Conservation (phyloP, 2,113 vertebrate genomes). For the Kryptolebias marmoratus region DNA sequence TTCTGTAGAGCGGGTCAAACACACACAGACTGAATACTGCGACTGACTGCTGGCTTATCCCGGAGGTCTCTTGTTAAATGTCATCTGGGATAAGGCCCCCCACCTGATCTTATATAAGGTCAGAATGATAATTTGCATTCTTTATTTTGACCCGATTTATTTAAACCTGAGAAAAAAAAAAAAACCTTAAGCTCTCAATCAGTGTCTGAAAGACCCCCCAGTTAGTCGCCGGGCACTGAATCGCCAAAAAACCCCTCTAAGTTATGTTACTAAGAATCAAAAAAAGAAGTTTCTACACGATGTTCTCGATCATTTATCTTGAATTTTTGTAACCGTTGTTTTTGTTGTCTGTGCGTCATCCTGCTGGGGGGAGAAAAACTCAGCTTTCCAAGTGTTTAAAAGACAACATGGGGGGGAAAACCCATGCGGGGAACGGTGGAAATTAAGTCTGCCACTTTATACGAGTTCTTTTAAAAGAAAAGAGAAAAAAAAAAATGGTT, state of each 20-base stretch:
- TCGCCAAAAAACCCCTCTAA: conserved; percentile 17
- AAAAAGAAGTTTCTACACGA: conserved; percentile 29
- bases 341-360: conserved; percentile 47
- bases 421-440: conserved; percentile 26
- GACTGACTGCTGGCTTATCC: background rate
- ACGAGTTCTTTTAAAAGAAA: conserved; percentile 40
- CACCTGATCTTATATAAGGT: background rate
- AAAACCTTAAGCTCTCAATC: background rate
- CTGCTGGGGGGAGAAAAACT: conserved; percentile 18
- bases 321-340: conserved; percentile 43
- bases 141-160: background rate
- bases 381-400: conserved; percentile 25
- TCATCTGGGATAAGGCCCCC: background rate
- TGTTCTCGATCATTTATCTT: conserved; percentile 31
- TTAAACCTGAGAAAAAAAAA: background rate
- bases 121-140: background rate
- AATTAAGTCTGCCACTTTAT: conserved; percentile 50
- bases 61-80: background rate
- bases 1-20: background rate
- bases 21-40: background rate
- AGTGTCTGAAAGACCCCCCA: background rate
- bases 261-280: conserved; percentile 25
- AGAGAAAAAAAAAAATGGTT: conserved; percentile 3
- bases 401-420: conserved; percentile 10
- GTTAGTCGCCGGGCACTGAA: conserved; percentile 3